phyloP scores from a whole-genome alignment of 2,797 vertebrate species.

The Poecilia velifera region DNA sequence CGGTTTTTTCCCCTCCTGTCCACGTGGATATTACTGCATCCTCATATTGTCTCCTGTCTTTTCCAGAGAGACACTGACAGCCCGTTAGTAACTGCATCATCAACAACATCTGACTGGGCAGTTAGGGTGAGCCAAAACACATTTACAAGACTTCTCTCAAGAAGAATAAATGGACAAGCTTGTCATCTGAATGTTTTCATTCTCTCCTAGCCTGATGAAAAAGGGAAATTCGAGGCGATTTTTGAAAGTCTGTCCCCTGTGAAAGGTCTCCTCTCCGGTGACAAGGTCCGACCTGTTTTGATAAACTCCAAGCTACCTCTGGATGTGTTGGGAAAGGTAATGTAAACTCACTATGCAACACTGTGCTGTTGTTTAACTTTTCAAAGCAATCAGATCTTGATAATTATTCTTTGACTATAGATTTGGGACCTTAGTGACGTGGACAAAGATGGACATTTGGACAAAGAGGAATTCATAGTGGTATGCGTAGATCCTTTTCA shows the following conservation, averaged over 20 bases:
- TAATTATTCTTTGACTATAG: constrained; percentile 65
- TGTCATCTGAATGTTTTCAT: constrained; percentile 36
- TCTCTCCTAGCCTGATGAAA: constrained; percentile 89
- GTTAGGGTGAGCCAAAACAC: constrained; percentile 85
- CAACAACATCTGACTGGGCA: constrained; percentile 86
- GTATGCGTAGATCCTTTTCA: constrained; percentile 71
- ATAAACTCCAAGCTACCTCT: constrained; percentile 99
- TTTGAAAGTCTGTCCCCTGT: constrained; percentile 94
- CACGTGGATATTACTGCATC: not conserved
- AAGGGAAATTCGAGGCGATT: constrained; percentile 96
- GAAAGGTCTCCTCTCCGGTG: constrained; percentile 92
- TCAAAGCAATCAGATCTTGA: not conserved
- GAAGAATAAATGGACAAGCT: not conserved
- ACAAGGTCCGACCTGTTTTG: constrained; percentile 96
- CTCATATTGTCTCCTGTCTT: not conserved
- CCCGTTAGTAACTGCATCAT: constrained; percentile 70
- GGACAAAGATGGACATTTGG: constrained; percentile 94
- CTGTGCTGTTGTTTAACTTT: not conserved
- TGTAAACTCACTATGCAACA: not conserved
- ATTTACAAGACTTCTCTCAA: not conserved
- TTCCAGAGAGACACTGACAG: constrained; percentile 89
- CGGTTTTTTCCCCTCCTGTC: not conserved
- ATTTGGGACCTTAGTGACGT: constrained; percentile 99
- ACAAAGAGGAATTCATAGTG: constrained; percentile 97
- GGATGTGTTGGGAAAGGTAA: constrained; percentile 94